Evolutionary conservation across 2,888 invertebrate genomes (phyloP).

Genomic region (Agrilus mali): DNA sequence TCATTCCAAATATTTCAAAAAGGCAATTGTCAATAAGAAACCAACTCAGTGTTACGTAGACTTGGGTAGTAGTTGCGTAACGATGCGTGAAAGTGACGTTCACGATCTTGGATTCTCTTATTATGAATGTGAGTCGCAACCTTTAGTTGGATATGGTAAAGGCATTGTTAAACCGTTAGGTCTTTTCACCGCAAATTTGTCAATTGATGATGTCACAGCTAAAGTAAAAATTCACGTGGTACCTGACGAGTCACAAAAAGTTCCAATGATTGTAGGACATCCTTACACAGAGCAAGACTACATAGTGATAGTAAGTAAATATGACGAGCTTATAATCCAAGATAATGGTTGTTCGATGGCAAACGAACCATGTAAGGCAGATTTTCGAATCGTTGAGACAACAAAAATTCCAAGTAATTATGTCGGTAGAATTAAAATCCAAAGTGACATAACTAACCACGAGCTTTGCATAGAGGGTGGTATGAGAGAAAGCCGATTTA

Average conservation of each 20-base stretch:
- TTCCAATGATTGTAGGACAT: slow-evolving; percentile 16
- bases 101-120: slow-evolving; percentile 6
- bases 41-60: slow-evolving; percentile 3
- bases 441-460: neutral
- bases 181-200: slow-evolving; percentile 4
- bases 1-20: slow-evolving; percentile 7
- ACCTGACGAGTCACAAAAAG: slow-evolving; percentile 12
- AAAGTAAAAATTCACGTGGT: slow-evolving; percentile 12
- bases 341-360: slow-evolving; percentile 4
- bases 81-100: slow-evolving; percentile 5
- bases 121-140: slow-evolving; percentile 6
- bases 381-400: too few relatives aligned
- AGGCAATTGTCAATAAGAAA: slow-evolving; percentile 4
- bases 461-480: neutral
- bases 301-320: slow-evolving; percentile 11
- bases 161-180: slow-evolving; percentile 10
- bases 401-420: slow-evolving; percentile 1
- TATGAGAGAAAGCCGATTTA: neutral
- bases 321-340: slow-evolving; percentile 9
- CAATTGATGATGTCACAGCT: slow-evolving; percentile 5
- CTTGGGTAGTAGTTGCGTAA: slow-evolving; percentile 7
- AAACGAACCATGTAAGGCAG: neutral
- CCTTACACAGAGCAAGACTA: slow-evolving; percentile 15
- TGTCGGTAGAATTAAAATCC: neutral
- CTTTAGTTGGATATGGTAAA: slow-evolving; percentile 13